Conservation (phyloP, 2,888 invertebrate species). For the Nebria salina region DNA sequence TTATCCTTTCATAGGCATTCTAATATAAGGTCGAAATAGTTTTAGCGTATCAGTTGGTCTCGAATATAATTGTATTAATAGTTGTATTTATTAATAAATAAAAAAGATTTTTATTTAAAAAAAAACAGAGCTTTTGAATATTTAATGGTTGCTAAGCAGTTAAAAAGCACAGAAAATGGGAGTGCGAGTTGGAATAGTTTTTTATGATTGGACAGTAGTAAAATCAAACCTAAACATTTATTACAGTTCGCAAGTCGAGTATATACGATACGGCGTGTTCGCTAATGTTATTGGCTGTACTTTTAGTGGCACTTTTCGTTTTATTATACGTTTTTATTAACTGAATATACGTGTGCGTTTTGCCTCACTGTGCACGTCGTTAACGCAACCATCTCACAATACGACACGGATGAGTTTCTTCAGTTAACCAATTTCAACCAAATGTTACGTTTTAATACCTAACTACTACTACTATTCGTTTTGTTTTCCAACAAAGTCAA, state of each 20-base stretch:
- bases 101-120: no score
- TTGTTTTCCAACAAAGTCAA: background rate
- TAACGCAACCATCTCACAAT: background rate
- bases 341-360: constrained; percentile 38
- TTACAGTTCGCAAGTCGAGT: background rate
- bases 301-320: constrained; percentile 40
- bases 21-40: no score
- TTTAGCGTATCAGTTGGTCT: no score
- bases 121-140: background rate
- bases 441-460: background rate
- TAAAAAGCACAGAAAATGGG: background rate
- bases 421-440: background rate
- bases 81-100: no score
- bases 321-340: constrained; percentile 44
- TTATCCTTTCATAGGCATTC: no score
- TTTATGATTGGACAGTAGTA: background rate
- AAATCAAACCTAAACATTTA: constrained; percentile 1
- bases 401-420: background rate
- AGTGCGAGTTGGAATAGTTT: background rate
- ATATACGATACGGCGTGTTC: constrained; percentile 11
- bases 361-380: background rate
- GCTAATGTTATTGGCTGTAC: constrained; percentile 44
- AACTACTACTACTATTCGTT: background rate
- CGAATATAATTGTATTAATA: no score
- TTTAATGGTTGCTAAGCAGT: background rate